These are phyloP conservation scores for Bugula neritina DNA, from an alignment of 2,888 invertebrate species.

Conservation along the genomic window DNA sequence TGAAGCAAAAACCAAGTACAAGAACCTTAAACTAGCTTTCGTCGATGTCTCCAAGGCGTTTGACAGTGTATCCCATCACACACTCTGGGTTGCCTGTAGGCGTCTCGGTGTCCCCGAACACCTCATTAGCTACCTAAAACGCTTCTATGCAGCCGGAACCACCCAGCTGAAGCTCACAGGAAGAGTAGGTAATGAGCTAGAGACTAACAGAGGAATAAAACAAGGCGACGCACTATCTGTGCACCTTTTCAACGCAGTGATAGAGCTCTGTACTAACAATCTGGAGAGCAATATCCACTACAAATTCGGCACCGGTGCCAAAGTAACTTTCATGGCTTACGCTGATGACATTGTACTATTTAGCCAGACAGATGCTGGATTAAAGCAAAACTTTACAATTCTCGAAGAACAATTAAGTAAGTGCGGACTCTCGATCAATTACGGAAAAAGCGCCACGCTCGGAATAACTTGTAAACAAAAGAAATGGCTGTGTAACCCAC, in stretches of 20 bases:
- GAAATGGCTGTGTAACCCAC: constrained; percentile 13
- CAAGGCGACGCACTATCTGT: constrained; percentile 24
- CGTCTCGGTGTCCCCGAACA: constrained; percentile 5
- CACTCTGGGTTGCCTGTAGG: constrained; percentile 1
- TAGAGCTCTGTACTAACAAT: constrained; percentile 1
- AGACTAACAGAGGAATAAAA: not conserved
- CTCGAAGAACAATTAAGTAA: not conserved
- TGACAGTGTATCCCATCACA: constrained; percentile 13
- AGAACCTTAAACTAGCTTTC: not conserved
- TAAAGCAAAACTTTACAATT: not conserved
- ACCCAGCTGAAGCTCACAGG: not conserved
- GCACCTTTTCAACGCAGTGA: constrained; percentile 15
- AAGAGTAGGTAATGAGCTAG: not conserved
- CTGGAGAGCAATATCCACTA: not conserved
- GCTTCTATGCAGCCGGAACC: not conserved
- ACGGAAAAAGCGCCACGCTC: not conserved
- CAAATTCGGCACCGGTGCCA: constrained; percentile 7
- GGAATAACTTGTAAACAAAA: not conserved
- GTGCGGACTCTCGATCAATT: not conserved
- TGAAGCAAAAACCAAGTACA: not conserved
- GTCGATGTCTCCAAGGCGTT: not conserved
- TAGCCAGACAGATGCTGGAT: not conserved
- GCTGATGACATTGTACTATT: constrained; percentile 19
- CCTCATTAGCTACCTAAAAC: not conserved
- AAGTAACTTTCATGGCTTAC: not conserved